phyloP scores from a whole-genome alignment of 1,140 invertebrate species.

The Drosophila biarmipes region DNA sequence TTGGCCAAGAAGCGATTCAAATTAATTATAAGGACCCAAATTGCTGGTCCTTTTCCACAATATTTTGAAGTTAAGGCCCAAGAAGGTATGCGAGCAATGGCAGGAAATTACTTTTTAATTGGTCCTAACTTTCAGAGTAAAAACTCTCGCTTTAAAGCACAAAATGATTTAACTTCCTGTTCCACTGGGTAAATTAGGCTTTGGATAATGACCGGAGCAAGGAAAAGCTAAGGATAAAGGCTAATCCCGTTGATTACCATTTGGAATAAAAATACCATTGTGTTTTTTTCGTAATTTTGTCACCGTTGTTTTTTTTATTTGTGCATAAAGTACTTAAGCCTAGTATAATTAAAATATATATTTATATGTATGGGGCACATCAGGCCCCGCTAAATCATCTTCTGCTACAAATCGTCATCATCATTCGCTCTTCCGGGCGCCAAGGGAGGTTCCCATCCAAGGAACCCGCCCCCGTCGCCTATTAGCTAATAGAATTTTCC shows the following conservation, averaged over 20 bases:
- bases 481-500: slow-evolving; percentile 66
- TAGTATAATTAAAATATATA: slow-evolving; percentile 80
- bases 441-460: slow-evolving; percentile 61
- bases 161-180: slow-evolving; percentile 36
- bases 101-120: slow-evolving; percentile 69
- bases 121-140: slow-evolving; percentile 28
- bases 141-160: slow-evolving; percentile 8
- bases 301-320: slow-evolving; percentile 84
- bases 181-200: slow-evolving; percentile 13
- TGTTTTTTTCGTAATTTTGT: slow-evolving; percentile 83
- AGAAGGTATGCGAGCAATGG: slow-evolving; percentile 39
- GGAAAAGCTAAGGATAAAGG: not conserved
- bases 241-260: not conserved
- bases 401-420: slow-evolving; percentile 46
- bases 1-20: slow-evolving; percentile 50
- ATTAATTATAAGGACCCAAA: slow-evolving; percentile 58
- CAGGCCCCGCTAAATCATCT: slow-evolving; percentile 61
- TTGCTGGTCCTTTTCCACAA: slow-evolving; percentile 19
- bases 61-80: slow-evolving; percentile 2
- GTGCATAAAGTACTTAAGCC: slow-evolving; percentile 82
- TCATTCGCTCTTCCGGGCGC: slow-evolving; percentile 54
- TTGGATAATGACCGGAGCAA: not conserved
- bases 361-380: slow-evolving; percentile 66
- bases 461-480: slow-evolving; percentile 62
- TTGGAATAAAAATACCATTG: slow-evolving; percentile 4